A percentile compares a stretch with the other conserved stretches of the same genome.
phyloP scores from a whole-genome alignment of 2,797 vertebrate species.

The Rhinogobio ventralis region DNA sequence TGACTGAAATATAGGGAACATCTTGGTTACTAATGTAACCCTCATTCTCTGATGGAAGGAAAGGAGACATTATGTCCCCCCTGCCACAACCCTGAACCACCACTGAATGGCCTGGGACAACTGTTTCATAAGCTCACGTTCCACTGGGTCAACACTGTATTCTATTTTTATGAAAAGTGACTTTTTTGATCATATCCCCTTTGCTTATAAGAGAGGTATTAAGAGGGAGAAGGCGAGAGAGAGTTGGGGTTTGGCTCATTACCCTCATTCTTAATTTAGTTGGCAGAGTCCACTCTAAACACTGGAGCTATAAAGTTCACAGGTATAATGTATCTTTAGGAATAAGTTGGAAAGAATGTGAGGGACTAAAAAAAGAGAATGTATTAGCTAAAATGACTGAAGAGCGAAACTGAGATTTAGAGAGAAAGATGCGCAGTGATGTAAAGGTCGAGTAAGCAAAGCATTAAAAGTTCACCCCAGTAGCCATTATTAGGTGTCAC shows the following conservation, averaged over 20 bases:
- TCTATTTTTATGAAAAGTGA: too few species aligned
- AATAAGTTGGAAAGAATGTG: background rate
- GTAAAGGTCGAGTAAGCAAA: slow-evolving; percentile 7
- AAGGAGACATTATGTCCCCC: too few species aligned
- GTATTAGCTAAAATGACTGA: background rate
- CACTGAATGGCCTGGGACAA: too few species aligned
- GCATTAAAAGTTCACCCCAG: slow-evolving; percentile 7
- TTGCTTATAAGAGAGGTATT: background rate
- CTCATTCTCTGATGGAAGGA: too few species aligned
- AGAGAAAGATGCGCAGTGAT: background rate
- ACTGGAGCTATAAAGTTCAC: slow-evolving; percentile 38
- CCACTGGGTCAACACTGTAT: too few species aligned
- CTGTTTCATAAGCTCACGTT: too few species aligned
- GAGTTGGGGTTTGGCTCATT: slow-evolving; percentile 31
- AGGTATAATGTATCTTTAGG: slow-evolving; percentile 35
- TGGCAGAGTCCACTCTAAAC: slow-evolving; percentile 26
- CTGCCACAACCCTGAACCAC: too few species aligned
- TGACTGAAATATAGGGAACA: too few species aligned
- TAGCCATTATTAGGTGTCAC: slow-evolving; percentile 17
- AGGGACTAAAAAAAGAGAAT: background rate
- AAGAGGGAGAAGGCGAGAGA: background rate
- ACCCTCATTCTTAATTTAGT: slow-evolving; percentile 1
- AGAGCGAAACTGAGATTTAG: background rate
- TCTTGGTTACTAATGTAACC: too few species aligned
- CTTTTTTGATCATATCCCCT: background rate